A percentile compares a stretch with the other conserved stretches of the same genome.
Conservation (phyloP, 2,113 vertebrate species). For the Sigmodon hispidus region DNA sequence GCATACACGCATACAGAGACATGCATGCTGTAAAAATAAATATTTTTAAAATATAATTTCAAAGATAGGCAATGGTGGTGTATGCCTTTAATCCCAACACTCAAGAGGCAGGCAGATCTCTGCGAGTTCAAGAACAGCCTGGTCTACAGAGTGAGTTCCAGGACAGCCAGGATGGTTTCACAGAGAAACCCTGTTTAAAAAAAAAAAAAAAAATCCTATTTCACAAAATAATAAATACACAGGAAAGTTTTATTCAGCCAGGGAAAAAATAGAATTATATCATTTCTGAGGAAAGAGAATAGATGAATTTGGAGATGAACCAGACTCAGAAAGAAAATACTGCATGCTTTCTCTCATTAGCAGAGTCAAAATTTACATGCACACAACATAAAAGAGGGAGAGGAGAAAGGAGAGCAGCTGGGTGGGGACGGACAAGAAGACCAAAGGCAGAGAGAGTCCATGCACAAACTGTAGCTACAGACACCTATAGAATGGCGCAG, state of each 20-base stretch:
- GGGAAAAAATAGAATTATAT: background rate
- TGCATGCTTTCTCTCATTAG: background rate
- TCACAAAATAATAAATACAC: background rate
- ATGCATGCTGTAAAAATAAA: background rate
- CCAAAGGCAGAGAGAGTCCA: background rate
- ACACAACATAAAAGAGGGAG: background rate
- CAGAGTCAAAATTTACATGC: too few relatives aligned
- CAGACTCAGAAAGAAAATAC: background rate
- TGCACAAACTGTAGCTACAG: background rate
- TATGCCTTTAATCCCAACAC: too few relatives aligned
- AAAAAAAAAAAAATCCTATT: background rate
- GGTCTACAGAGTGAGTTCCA: too few relatives aligned
- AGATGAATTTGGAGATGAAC: background rate
- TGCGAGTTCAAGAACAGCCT: too few relatives aligned
- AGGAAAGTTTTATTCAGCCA: background rate
- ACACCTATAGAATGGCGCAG: accelerated
- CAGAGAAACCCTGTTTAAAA: too few relatives aligned
- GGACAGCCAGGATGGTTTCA: too few relatives aligned
- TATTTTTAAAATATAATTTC: background rate
- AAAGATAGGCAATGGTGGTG: background rate
- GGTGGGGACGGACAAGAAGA: background rate
- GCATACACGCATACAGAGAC: background rate
- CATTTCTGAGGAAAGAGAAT: background rate
- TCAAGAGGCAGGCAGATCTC: too few relatives aligned
- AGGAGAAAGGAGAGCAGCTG: background rate